Base-by-base conservation (phyloP, 2,797 vertebrate species). In the Phrynocephalus guinanensis region DNA sequence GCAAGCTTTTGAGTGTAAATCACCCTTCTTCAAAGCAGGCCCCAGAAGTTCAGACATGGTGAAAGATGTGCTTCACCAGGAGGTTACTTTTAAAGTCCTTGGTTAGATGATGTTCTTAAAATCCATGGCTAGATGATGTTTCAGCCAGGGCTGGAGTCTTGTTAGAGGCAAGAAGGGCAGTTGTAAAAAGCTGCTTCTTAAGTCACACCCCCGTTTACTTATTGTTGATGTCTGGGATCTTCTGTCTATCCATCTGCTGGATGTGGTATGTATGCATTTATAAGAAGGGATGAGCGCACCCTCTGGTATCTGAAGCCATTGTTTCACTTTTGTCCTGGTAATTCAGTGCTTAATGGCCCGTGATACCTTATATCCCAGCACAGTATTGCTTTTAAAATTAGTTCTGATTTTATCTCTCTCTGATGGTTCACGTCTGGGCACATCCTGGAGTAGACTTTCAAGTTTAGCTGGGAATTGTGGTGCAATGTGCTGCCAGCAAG, bases 371-470 rank as follows among this genome's bases (percentile, higher is more conserved):
- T 18, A 5, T 33, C 44, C 10, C 48, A 81, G 30, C 44, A 76
- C 22, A 72, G 20, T 56, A 28, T 38, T 50, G 7, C 18, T 79
- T 72, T 66, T 38, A 68, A 80, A 88, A 44, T 50, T 18, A 63
- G 18, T 0, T 63, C 18, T 63, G 60, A 63, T 56, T 30, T 56
- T 63, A 79, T 67, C 48, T 52, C 79, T 38, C 11, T 22, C 50
- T 30, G 18, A 44, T 82, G 70, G 10, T 78, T 67, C 79, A 79
- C 13, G 50, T n/a, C 26, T 50, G 5, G 66, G 63, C 72, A 52
- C 38, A 78, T 71, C 66, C 52, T 38, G 10, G 15, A 85, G 86
- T 44, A 63, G 67, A 60, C 18, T 87, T 84, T 82, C 82, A 77
- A 71, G 83, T 71, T 87, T n/a, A 70, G 33, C 28, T 20, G 26